Evolutionary conservation across 1,140 invertebrate genomes (phyloP), one percentile per base, ranked within the genome.

Genomic region (Belonocnema kinseyi): DNA sequence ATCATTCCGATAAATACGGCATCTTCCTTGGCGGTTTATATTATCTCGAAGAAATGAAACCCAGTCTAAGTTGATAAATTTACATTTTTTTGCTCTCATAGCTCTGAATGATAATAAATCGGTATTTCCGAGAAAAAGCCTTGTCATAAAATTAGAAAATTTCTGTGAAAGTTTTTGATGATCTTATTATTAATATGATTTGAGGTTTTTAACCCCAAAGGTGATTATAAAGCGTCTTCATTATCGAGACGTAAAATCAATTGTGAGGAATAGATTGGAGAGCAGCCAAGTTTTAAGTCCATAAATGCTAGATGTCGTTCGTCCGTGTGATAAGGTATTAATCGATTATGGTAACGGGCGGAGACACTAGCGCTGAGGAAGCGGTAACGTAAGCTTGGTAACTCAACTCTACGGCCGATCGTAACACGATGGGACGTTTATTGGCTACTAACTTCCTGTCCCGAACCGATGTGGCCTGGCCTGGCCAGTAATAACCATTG

Each of bases 401-500:
- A 86, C 83, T 85, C 56, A 77, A 77, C 72, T 82, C 75, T 84
- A 85, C 76, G 81, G 76, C 52, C 75, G 46, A 76, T 51, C 82
- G 82, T 85, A 87, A 88, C 79, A 79, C 74, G 80, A 81, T 82
- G 79, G 78, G 77, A 85, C 84, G 76, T 88, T 88, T 88, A 88
- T 88, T 87, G 83, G 80, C 81, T 80, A 86, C 84, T 88, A 89
- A 86, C 85, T 87, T 86, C 56, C 81, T 82, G 54, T 79, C 72
- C 74, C 74, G 82, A 78, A 78, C 73, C 76, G 73, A 73, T 26
- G 77, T 58, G 76, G 53, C 76, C 76, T 72, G 72, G 76, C 81
- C 79, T 83, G 82, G 80, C 82, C 83, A 83, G 81, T 82, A 87
- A 88, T 88, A 88, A 88, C 84, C 81, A 84, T 88, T 85, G 85